A percentile compares a stretch with the other conserved stretches of the same genome.
phyloP scores from a whole-genome alignment of 1,140 invertebrate species.

The Coboldia fuscipes region DNA sequence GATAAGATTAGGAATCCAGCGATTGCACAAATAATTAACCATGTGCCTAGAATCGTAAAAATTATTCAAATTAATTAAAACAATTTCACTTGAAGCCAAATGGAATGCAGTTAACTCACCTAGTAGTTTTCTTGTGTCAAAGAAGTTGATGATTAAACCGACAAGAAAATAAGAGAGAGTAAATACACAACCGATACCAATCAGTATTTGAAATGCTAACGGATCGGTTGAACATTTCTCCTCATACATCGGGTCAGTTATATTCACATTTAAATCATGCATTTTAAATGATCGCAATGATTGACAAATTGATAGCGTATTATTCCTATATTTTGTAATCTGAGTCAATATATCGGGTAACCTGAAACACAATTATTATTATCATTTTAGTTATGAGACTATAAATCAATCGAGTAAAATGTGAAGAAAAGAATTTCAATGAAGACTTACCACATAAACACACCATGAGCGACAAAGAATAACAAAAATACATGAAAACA shows the following conservation, averaged over 20 bases:
- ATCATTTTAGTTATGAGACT: not conserved
- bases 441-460: conserved; percentile 22
- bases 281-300: conserved; percentile 7
- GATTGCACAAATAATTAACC: conserved; percentile 10
- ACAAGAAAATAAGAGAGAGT: conserved; percentile 13
- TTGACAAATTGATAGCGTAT: conserved; percentile 7
- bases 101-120: conserved; percentile 9
- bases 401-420: not conserved
- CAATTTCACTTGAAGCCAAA: not conserved
- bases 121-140: conserved; percentile 14
- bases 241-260: conserved; percentile 3
- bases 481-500: conserved; percentile 29
- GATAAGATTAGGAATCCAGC: conserved; percentile 10
- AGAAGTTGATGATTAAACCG: conserved; percentile 13
- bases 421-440: not conserved
- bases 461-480: conserved; percentile 18
- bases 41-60: conserved; percentile 7
- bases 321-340: conserved; percentile 5
- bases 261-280: not conserved
- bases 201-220: conserved; percentile 9
- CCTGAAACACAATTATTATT: conserved; percentile 3
- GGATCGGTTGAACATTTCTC: conserved; percentile 6
- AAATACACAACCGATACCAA: conserved; percentile 13
- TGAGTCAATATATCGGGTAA: conserved; percentile 16
- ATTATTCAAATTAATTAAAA: not conserved